Conservation (phyloP, 2,888 invertebrate genomes). For the Lymantria dispar region DNA sequence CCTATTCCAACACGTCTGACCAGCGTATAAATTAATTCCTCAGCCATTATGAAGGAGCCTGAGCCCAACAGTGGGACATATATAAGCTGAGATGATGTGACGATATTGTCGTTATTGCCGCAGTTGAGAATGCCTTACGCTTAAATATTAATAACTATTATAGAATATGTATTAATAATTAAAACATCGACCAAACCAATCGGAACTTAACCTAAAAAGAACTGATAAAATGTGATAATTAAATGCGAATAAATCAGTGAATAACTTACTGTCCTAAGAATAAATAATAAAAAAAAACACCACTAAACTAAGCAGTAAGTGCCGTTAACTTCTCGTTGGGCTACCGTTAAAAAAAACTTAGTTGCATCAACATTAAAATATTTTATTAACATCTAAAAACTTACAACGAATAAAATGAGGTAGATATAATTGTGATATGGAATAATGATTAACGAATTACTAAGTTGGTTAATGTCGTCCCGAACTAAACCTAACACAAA, state of each 20-base stretch:
- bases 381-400: slow-evolving; percentile 67
- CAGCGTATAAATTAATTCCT: too few species aligned
- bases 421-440: slow-evolving; percentile 81
- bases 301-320: slow-evolving; percentile 40
- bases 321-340: slow-evolving; percentile 50
- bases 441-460: slow-evolving; percentile 52
- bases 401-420: slow-evolving; percentile 78
- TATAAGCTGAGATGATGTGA: too few species aligned
- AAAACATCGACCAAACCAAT: too few species aligned
- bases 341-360: slow-evolving; percentile 36
- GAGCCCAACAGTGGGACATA: too few species aligned
- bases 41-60: too few species aligned
- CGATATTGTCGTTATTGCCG: too few species aligned
- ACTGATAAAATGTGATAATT: slow-evolving; percentile 2
- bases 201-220: slow-evolving; percentile 1
- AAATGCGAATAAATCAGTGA: slow-evolving; percentile 23
- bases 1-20: too few species aligned
- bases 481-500: neutral
- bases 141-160: too few species aligned
- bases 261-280: slow-evolving; percentile 41
- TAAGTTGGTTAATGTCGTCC: slow-evolving; percentile 1
- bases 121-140: too few species aligned
- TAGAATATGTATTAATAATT: too few species aligned
- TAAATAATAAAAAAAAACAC: slow-evolving; percentile 51
- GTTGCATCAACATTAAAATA: slow-evolving; percentile 51